phyloP scores from a whole-genome alignment of 2,888 invertebrate species.

The Hermodice carunculata region DNA sequence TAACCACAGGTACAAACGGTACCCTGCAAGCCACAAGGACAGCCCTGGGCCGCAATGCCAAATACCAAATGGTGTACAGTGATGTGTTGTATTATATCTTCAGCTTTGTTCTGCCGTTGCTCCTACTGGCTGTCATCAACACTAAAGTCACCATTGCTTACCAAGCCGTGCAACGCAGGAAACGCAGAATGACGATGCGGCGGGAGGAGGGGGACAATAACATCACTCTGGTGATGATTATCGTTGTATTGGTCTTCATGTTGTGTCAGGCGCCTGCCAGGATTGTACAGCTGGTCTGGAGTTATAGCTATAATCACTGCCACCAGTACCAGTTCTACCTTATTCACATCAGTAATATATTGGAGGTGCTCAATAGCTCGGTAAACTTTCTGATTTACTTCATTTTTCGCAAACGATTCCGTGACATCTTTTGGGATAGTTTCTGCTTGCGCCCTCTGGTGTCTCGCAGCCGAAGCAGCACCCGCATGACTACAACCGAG shows the following conservation, averaged over 20 bases:
- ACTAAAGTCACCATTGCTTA: constrained; percentile 37
- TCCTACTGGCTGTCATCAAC: constrained; percentile 36
- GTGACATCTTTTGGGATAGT: constrained; percentile 25
- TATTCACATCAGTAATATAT: constrained; percentile 40
- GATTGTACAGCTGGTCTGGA: constrained; percentile 27
- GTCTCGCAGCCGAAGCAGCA: not conserved
- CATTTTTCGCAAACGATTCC: constrained; percentile 38
- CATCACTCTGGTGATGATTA: constrained; percentile 45
- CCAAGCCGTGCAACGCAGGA: constrained; percentile 30
- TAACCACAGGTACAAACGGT: constrained; percentile 15
- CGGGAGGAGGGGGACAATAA: constrained; percentile 34
- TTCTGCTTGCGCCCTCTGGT: constrained; percentile 18
- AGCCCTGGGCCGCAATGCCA: constrained; percentile 20
- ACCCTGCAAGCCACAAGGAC: too few relatives aligned
- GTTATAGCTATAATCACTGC: constrained; percentile 32
- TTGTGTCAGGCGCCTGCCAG: constrained; percentile 42
- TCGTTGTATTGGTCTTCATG: constrained; percentile 43
- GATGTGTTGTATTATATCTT: constrained; percentile 40
- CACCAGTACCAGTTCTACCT: constrained; percentile 32
- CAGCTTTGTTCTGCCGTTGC: constrained; percentile 38
- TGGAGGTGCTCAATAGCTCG: constrained; percentile 43
- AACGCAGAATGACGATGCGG: constrained; percentile 33
- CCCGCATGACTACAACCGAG: constrained; percentile 11
- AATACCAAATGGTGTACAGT: constrained; percentile 33
- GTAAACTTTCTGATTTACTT: constrained; percentile 42